phyloP scores from a whole-genome alignment of 2,888 invertebrate species.

The Dynastes grantii region DNA sequence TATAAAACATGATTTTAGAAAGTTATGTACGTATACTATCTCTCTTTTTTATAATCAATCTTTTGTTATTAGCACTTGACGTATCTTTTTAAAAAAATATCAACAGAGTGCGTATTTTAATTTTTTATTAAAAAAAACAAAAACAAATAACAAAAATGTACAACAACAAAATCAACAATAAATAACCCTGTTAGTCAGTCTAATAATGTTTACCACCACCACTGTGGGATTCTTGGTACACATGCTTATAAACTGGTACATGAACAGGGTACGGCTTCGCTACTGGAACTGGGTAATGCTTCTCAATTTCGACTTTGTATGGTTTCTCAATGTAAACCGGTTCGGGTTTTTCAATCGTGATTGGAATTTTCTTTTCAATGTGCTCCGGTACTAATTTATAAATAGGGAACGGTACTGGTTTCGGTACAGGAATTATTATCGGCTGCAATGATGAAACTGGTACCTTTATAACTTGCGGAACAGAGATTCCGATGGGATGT shows the following conservation, averaged over 20 bases:
- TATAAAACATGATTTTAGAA: conserved; percentile 2
- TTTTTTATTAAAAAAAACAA: conserved; percentile 37
- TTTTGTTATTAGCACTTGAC: too few species aligned
- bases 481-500: conserved; percentile 72
- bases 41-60: too few species aligned
- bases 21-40: neutral
- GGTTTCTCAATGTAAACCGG: conserved; percentile 83
- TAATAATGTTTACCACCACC: conserved; percentile 47
- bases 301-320: conserved; percentile 83
- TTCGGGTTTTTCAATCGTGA: conserved; percentile 82
- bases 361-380: conserved; percentile 82
- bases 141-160: conserved; percentile 47
- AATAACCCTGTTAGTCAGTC: conserved; percentile 48
- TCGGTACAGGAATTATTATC: conserved; percentile 80
- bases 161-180: conserved; percentile 49
- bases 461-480: conserved; percentile 82
- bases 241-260: conserved; percentile 82
- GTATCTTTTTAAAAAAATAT: neutral
- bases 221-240: conserved; percentile 69
- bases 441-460: conserved; percentile 83
- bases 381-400: conserved; percentile 83
- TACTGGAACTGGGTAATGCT: conserved; percentile 78
- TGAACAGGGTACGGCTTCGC: conserved; percentile 84
- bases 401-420: conserved; percentile 82
- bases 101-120: conserved; percentile 25